Evolutionary conservation across 2,113 vertebrate genomes (phyloP).

Genomic region (Athene cunicularia): DNA sequence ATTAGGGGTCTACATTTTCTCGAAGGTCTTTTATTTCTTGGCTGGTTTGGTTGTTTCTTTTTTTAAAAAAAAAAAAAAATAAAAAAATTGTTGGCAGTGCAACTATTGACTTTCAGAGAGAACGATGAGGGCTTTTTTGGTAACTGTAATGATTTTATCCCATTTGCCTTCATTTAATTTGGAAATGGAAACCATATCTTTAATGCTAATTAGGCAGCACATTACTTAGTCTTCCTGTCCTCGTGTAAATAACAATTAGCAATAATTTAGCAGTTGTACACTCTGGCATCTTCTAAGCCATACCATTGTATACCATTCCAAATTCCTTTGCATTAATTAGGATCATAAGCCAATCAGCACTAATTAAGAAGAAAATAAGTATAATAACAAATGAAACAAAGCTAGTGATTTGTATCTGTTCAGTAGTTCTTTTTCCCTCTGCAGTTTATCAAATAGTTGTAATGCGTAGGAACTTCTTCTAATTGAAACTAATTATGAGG

Average conservation of each 20-base stretch:
- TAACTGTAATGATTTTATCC: constrained; percentile 60
- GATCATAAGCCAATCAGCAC: constrained; percentile 81
- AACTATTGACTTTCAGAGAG: constrained; percentile 37
- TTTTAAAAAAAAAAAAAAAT: too few relatives aligned
- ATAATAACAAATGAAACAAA: constrained; percentile 80
- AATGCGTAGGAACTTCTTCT: constrained; percentile 78
- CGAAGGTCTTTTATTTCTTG: neutral
- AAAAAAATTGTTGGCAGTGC: neutral
- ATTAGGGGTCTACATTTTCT: neutral
- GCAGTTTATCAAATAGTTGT: constrained; percentile 79
- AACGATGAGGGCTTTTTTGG: constrained; percentile 1
- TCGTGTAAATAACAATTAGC: constrained; percentile 83
- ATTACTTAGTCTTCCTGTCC: constrained; percentile 79
- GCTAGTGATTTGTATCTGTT: constrained; percentile 82
- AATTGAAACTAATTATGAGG: constrained; percentile 84
- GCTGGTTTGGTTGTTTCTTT: neutral
- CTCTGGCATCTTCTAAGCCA: constrained; percentile 80
- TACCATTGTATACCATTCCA: constrained; percentile 82
- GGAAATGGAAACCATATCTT: constrained; percentile 79
- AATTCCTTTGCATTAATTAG: constrained; percentile 82
- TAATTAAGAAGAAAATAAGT: constrained; percentile 84
- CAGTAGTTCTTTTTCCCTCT: constrained; percentile 68
- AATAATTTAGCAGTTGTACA: constrained; percentile 83
- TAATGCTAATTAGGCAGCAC: constrained; percentile 78
- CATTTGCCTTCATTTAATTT: constrained; percentile 69